Conservation (phyloP, 2,113 vertebrate genomes). For the Sylvietta virens region DNA sequence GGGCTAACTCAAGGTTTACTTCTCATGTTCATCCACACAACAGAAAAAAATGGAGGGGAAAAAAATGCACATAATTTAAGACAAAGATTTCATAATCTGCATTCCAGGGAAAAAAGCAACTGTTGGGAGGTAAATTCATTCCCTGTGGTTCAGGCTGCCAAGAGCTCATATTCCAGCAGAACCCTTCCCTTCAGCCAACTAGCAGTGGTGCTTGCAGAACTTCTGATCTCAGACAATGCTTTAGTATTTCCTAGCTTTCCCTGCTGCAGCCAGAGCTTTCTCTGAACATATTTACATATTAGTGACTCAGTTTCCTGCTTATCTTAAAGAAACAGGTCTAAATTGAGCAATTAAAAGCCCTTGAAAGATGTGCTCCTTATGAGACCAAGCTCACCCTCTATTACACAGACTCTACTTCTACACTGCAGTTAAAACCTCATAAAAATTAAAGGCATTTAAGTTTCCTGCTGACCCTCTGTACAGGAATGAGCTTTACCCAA, state of each 20-base stretch:
- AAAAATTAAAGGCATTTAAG: constrained; percentile 3
- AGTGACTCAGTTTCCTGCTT: neutral
- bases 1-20: neutral
- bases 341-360: neutral
- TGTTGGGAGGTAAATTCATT: neutral
- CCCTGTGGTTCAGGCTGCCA: neutral
- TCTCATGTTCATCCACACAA: neutral
- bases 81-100: neutral
- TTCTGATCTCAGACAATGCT: neutral
- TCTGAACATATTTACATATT: neutral
- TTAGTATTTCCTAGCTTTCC: neutral
- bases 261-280: neutral
- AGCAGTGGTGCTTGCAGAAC: neutral
- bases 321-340: neutral
- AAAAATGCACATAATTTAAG: neutral
- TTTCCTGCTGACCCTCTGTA: neutral
- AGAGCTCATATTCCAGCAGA: neutral
- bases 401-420: neutral
- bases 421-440: neutral
- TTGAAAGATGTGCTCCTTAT: neutral
- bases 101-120: neutral
- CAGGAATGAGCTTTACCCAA: neutral
- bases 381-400: neutral
- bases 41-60: neutral
- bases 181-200: neutral